A percentile compares a stretch with the other conserved stretches of the same genome.
These are phyloP conservation scores for Pygoscelis antarcticus DNA, from an alignment of 2,113 vertebrate species.

Conservation along the genomic window DNA sequence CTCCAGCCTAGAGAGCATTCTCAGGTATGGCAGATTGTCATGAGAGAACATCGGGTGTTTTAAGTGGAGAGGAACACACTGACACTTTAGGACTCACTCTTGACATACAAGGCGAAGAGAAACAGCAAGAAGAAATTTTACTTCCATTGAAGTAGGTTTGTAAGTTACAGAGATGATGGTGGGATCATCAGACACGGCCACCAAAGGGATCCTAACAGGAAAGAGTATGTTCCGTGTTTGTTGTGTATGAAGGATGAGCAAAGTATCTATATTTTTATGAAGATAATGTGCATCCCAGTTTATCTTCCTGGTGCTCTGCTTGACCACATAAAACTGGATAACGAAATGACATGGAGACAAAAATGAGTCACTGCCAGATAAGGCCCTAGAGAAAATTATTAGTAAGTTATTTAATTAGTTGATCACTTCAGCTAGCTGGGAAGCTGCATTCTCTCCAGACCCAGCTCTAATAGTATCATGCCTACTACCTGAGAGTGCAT, in stretches of 20 bases:
- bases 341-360: not conserved
- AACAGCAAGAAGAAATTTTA: not conserved
- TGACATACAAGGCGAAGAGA: not conserved
- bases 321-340: not conserved
- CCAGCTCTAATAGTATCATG: not conserved
- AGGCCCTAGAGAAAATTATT: not conserved
- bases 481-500: not conserved
- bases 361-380: not conserved
- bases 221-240: not conserved
- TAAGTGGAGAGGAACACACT: not conserved
- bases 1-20: not conserved
- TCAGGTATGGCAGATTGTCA: not conserved
- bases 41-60: not conserved
- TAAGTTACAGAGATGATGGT: not conserved
- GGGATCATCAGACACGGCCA: not conserved
- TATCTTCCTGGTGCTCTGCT: not conserved
- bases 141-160: not conserved
- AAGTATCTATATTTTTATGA: not conserved
- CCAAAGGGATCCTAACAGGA: not conserved
- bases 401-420: not conserved
- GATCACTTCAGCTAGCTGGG: not conserved
- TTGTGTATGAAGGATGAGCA: not conserved
- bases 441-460: not conserved
- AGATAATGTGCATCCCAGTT: not conserved
- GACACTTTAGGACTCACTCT: not conserved